These are phyloP conservation scores for Atrina japonica DNA, from an alignment of 2,888 invertebrate genomes.

Conservation along the genomic window DNA sequence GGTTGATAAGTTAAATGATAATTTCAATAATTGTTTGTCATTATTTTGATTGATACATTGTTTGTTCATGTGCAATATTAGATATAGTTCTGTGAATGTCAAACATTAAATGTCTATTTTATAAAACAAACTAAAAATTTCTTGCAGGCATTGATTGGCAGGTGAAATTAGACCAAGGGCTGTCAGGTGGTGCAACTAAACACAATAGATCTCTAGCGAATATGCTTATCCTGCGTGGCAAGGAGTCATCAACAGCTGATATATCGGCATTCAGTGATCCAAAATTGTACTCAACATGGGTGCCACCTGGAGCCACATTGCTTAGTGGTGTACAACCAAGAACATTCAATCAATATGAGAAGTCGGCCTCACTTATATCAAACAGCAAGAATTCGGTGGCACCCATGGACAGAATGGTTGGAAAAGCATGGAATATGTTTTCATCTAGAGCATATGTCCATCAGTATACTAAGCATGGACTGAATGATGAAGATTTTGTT, in stretches of 20 bases:
- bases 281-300: constrained; percentile 74
- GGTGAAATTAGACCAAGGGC: constrained; percentile 56
- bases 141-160: constrained; percentile 78
- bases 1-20: too few species aligned
- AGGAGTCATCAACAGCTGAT: constrained; percentile 65
- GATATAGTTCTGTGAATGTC: too few species aligned
- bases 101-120: too few species aligned
- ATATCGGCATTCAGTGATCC: constrained; percentile 65
- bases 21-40: too few species aligned
- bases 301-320: constrained; percentile 60
- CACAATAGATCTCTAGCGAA: constrained; percentile 75
- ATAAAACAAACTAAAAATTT: not conserved
- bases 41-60: too few species aligned
- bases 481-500: constrained; percentile 79
- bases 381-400: constrained; percentile 77
- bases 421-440: constrained; percentile 81
- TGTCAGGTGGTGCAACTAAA: constrained; percentile 51
- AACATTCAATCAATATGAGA: constrained; percentile 77
- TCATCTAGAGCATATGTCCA: constrained; percentile 80
- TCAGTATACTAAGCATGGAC: constrained; percentile 79
- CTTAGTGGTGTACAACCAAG: constrained; percentile 69
- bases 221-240: constrained; percentile 73
- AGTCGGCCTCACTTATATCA: constrained; percentile 76
- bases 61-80: too few species aligned
- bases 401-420: constrained; percentile 73